Base-by-base conservation (phyloP, 2,797 vertebrate genomes). In the Xenentodon cancila region DNA sequence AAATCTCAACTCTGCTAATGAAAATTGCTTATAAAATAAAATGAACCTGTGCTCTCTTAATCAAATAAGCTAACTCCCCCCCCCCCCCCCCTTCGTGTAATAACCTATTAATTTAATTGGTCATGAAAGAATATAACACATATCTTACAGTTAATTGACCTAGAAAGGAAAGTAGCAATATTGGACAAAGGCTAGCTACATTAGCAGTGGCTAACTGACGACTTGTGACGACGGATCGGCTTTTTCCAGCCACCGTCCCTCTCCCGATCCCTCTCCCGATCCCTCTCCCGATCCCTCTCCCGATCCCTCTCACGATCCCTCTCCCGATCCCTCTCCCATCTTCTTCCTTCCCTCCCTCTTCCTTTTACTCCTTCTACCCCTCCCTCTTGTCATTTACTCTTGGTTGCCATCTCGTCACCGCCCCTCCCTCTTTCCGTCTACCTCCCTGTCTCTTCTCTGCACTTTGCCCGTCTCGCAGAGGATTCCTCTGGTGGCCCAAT, bases 41-140 rank as follows among this genome's bases (percentile, higher is more conserved):
- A 96, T 96, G 95, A 97, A 96, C 95, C 93, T 94, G 93, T 94
- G 94, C 94, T 94, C 96, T 94, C 95, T 96, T 97, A 98, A 98
- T 98, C 95, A 97, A 97, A 98, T 96, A 96, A 95, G 95, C 95
- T 94, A 93, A 95, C 92, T 89, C 89, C 92, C 92, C 90, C 93
- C 62, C 52, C 56, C 57, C 92, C 50, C 59, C 55, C 50, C 59
- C 55, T 44, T 21, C 61, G 70, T 15, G 89, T 96, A 96, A 97
- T 98, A 98, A 97, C 95, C 96, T 98, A 97, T 97, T 98, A 95
- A 97, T 99, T 96, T 97, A 97, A 99, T 97, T 98, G 97, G 95
- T 96, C 94, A 94, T 92, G 94, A 98, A 91, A 97, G 95, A 95
- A 97, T 97, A 97, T 95, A 96, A 95, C 95, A 96, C 94, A 95